phyloP scores from a whole-genome alignment of 2,888 invertebrate genomes.

The Andrena minutula region DNA sequence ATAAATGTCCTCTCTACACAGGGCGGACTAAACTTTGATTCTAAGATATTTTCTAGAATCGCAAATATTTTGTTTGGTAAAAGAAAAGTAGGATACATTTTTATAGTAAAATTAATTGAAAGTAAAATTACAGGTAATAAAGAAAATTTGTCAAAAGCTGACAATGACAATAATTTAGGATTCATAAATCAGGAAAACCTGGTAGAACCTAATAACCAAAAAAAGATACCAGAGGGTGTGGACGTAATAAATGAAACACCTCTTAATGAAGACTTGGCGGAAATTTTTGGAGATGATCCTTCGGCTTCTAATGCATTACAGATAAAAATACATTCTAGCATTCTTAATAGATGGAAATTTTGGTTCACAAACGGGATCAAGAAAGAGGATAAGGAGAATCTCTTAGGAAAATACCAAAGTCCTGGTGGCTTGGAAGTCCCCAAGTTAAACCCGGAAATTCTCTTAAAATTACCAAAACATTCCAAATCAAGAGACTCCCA shows the following conservation, averaged over 20 bases:
- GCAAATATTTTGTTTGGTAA: no score
- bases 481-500: neutral
- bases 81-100: no score
- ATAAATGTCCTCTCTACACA: no score
- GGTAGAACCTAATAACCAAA: no score
- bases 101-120: no score
- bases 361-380: neutral
- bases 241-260: neutral
- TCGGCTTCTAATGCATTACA: neutral
- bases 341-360: neutral
- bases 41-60: no score
- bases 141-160: neutral
- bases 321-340: neutral
- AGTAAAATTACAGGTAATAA: neutral
- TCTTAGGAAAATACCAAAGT: neutral
- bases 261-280: neutral
- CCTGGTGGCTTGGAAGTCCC: neutral
- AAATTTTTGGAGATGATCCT: neutral
- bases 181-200: no score
- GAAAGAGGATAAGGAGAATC: neutral
- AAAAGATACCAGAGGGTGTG: no score
- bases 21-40: no score
- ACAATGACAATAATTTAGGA: neutral
- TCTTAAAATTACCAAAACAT: neutral
- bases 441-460: neutral